Evolutionary conservation across 2,113 vertebrate species (phyloP), one percentile per base, ranked within the genome.

Genomic region (Sceloporus tristichus): DNA sequence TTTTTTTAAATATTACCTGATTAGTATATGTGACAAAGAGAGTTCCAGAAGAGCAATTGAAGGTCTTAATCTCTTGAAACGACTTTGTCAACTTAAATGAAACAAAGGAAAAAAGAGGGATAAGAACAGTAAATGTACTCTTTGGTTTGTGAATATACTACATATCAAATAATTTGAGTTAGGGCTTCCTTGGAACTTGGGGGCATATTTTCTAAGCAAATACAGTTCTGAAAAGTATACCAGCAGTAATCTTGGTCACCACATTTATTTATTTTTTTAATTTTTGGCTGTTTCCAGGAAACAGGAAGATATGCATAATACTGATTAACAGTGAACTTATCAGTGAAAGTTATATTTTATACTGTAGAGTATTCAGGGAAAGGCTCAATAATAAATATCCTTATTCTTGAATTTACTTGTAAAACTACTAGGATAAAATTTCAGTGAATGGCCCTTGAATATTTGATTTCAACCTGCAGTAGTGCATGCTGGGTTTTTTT

Each of bases 11-110:
- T 42, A 73, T 74, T 82, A 74, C 14, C 13, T 27, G 13, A 34
- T 42, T 73, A 68, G 13, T 38, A 40, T 34, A 13, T 8, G 34
- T 84, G 82, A 5, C 42, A 71, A 71, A 16, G 42, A 5, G 3
- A 2, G 23, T n/a, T 53, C 10, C 0, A 0, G 0, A 34, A 13
- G 1, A 2, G 54, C 13, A 0, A 40, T 56, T 27, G 74, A 25
- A 82, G 48, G 25, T 25, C 83, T 87, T 74, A 77, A 54, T 11
- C 0, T 1, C 75, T 48, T 74, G 42, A 11, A n/a, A 87, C 48
- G 79, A 79, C 80, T 40, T 78, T 79, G 42, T 27, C 4, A n/a
- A 38, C 1, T 70, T 70, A 29, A 38, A 48, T 38, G 40, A 38
- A 48, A 18, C 74, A 68, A 71, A 79, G 16, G 19, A 14, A 68